Evolutionary conservation across 92 coral and sea anemone species (phyloP), one percentile per base, ranked within the genome.

Genomic region (Anthopleura xanthogrammica): DNA sequence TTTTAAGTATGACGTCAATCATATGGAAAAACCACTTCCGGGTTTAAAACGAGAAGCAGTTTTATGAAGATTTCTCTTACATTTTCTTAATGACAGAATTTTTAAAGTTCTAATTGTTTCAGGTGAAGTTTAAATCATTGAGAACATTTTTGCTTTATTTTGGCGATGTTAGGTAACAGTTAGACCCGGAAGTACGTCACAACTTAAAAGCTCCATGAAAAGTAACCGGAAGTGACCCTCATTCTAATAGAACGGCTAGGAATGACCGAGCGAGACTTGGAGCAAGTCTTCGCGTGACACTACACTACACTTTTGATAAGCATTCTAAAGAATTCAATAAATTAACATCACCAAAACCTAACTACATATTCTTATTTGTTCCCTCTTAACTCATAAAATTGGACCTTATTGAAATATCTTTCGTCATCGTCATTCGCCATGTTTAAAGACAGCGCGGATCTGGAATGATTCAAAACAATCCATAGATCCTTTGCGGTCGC

Each of bases 341-440:
- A 68, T 68, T 68, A 68, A 7, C 42, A 68, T 11, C 74, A 12
- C 41, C 12, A 68, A 62, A 68, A 23, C 58, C 58, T 9, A 54
- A 68, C 74, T 68, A 68, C 74, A 36, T 68, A 12, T 68, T 36
- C 40, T 68, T 68, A 2, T 46, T 5, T 29, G 43, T 29, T 68
- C 74, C 74, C 74, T 68, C 74, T 68, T 62, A 68, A 68, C 70
- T 23, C 29, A 68, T 68, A 36, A 68, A 68, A 68, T 68, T 36
- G 17, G 17, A 68, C 41, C 42, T n/a, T 11, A 16, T 68, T 24
- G 74, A 62, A 19, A 19, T 19, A 62, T 62, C 8, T 19, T 62
- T 62, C 29, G 74, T 68, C 6, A 68, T 62, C 29, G 74, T 68
- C 6, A 68, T 29, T 62, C 24, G 36, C 29, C 24, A 62, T 20